Conservation (phyloP, 1,140 invertebrate genomes). For the Lepidotrigona ventralis region DNA sequence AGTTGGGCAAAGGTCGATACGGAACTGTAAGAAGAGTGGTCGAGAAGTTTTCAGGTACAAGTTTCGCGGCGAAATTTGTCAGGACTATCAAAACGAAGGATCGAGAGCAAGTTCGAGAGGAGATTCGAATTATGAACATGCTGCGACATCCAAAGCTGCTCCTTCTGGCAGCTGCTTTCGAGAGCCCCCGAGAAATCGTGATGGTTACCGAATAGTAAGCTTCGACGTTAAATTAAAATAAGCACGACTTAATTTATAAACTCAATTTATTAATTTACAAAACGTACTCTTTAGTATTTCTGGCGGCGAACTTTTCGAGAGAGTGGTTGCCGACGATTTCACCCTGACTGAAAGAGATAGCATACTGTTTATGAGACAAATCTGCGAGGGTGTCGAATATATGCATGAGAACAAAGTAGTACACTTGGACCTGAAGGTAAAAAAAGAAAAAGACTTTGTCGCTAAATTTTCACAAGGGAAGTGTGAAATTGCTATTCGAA, state of each 20-base stretch:
- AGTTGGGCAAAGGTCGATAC: conserved; percentile 91
- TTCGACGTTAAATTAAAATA: background rate
- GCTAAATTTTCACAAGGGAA: background rate
- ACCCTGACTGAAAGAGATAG: conserved; percentile 94
- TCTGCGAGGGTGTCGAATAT: conserved; percentile 93
- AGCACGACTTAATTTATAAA: no score
- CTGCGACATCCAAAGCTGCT: conserved; percentile 94
- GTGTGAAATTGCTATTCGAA: background rate
- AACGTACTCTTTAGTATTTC: conserved; percentile 84
- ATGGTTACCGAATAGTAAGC: conserved; percentile 98
- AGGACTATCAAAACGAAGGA: conserved; percentile 90
- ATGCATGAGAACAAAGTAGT: conserved; percentile 93
- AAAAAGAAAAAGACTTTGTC: background rate
- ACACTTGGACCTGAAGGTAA: conserved; percentile 93
- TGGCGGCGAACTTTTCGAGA: conserved; percentile 95
- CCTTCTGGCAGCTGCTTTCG: conserved; percentile 92
- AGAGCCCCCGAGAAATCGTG: conserved; percentile 91
- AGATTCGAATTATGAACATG: conserved; percentile 95
- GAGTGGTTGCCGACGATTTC: conserved; percentile 95
- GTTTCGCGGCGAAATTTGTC: conserved; percentile 95
- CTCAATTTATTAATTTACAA: no score
- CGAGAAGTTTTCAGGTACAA: conserved; percentile 85
- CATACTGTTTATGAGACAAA: conserved; percentile 94
- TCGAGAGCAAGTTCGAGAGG: conserved; percentile 91
- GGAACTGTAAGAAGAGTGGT: conserved; percentile 88